Base-by-base conservation (phyloP, 2,888 invertebrate species). In the Cosmia trapezina region DNA sequence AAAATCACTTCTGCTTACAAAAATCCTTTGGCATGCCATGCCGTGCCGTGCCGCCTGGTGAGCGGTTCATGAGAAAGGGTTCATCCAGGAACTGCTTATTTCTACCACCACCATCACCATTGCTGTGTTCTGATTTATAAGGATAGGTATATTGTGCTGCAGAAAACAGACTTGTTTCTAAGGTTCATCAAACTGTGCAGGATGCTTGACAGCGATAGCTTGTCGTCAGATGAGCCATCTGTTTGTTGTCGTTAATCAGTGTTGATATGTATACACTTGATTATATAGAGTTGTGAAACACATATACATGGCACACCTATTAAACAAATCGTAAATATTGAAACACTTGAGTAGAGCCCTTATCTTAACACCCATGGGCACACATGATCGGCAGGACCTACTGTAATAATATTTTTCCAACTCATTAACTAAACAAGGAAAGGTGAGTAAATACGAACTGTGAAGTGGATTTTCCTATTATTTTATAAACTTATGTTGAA, bases 291-390 rank as follows among this genome's bases (percentile, higher is more conserved):
- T 63, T 63, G 28, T 53, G 8, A 22, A 1, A 37, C n/a, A n/a
- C n/a, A n/a, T n/a, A n/a, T n/a, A n/a, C n/a, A n/a, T n/a, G 17
- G n/a, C 59, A 47, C 41, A 47, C 73, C 73, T 61, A 51, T 47
- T 2, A 41, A 17, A 54, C 19, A 61, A 73, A 72, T 47, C 2
- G 7, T 41, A 72, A 60, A 73, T 73, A 73, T 33, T 73, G n/a
- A 47, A 51, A 45, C 37, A 41, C 53, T 72, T 61, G 6, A 47
- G 37, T n/a, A 17, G 28, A 54, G 2, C 14, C n/a, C 9, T 47
- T 73, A 54, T 73, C 37, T 72, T 41, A 7, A 8, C 1, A 47
- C 37, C 5, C 19, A 37, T 51, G 43, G 14, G 43, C n/a, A 37
- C 1, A 41, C 53, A 6, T 28, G 3, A 19, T 53, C 12, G 11